Evolutionary conservation across 2,888 invertebrate genomes (phyloP).

Genomic region (Venusia cambrica): DNA sequence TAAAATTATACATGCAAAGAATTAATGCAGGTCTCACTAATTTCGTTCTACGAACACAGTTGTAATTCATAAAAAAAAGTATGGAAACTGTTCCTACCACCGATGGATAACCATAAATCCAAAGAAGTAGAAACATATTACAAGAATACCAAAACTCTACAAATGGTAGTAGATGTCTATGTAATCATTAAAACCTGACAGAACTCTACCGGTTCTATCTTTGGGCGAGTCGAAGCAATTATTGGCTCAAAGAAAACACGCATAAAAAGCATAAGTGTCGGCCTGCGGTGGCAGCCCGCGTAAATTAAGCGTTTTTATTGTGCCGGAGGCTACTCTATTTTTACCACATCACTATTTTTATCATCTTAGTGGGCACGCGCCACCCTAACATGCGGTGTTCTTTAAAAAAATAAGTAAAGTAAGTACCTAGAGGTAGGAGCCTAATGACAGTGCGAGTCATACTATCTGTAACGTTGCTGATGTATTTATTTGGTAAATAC

Average conservation of each 20-base stretch:
- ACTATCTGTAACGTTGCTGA: no score
- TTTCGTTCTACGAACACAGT: no score
- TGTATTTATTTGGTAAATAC: no score
- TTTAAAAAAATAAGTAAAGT: conserved; percentile 50
- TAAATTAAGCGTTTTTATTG: conserved; percentile 79
- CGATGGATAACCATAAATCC: no score
- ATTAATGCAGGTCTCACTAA: no score
- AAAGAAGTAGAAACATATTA: no score
- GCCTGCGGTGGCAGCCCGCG: conserved; percentile 59
- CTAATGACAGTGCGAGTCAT: no score
- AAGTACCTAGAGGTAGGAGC: no score
- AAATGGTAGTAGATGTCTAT: conserved; percentile 21
- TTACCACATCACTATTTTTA: conserved; percentile 56
- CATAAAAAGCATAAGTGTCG: conserved; percentile 78
- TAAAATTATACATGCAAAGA: no score
- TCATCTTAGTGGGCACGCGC: conserved; percentile 69
- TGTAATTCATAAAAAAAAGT: no score
- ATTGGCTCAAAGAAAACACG: conserved; percentile 76
- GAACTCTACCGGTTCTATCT: conserved; percentile 42
- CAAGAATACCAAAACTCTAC: no score
- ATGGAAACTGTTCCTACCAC: no score
- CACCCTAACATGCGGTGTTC: conserved; percentile 49
- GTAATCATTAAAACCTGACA: conserved; percentile 37
- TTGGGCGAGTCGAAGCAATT: conserved; percentile 59
- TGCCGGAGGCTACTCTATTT: conserved; percentile 41